Evolutionary conservation across 2,888 invertebrate genomes (phyloP).

Genomic region (Pterostichus niger): DNA sequence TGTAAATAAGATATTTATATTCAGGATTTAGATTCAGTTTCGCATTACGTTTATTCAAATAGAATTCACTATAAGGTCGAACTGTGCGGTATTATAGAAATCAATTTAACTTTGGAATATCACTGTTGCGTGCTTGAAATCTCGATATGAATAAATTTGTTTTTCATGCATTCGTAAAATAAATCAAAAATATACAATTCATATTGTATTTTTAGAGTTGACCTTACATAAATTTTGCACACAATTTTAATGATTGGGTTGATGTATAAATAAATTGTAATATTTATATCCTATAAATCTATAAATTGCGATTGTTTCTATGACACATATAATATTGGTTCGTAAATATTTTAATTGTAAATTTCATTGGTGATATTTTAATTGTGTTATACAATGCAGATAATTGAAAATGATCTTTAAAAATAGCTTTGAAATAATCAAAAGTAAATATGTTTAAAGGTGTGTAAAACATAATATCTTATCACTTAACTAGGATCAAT

Average conservation of each 20-base stretch:
- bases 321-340: background rate
- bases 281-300: background rate
- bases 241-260: slow-evolving; percentile 3
- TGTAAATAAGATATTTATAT: slow-evolving; percentile 44
- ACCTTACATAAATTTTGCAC: slow-evolving; percentile 35
- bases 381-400: too few species aligned
- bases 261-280: background rate
- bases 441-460: too few species aligned
- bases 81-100: background rate
- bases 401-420: too few species aligned
- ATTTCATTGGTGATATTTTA: too few species aligned
- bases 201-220: slow-evolving; percentile 40
- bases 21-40: slow-evolving; percentile 6
- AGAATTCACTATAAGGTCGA: background rate
- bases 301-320: background rate
- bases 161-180: slow-evolving; percentile 41
- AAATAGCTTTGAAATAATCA: too few species aligned
- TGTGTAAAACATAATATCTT: too few species aligned
- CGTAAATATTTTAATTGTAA: background rate
- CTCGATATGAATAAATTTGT: slow-evolving; percentile 34
- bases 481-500: too few species aligned
- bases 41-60: slow-evolving; percentile 31
- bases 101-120: slow-evolving; percentile 46
- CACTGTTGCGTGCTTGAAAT: slow-evolving; percentile 41
- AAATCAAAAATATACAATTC: slow-evolving; percentile 38